Evolutionary conservation across 2,797 vertebrate species (phyloP).

Genomic region (Tinamus major): DNA sequence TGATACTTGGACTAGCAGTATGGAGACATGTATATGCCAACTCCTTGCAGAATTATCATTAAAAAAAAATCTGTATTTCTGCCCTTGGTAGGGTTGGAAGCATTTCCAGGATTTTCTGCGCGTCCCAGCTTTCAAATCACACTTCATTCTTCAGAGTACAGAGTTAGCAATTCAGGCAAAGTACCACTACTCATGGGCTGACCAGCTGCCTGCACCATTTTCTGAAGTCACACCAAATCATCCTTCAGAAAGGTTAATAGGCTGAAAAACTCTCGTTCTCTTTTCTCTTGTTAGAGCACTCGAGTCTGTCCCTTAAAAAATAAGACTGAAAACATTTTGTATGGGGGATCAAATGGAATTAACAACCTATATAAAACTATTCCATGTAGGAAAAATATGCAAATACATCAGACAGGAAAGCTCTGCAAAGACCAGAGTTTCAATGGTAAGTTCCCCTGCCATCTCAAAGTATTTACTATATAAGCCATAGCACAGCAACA

Average conservation of each 20-base stretch:
- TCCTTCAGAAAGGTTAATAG: conserved; percentile 49
- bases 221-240: conserved; percentile 50
- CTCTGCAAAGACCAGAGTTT: background rate
- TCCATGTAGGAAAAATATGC: conserved; percentile 23
- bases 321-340: conserved; percentile 13
- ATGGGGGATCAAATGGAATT: background rate
- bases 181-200: conserved; percentile 40
- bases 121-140: background rate
- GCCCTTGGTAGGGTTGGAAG: background rate
- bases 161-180: conserved; percentile 13
- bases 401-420: conserved; percentile 51
- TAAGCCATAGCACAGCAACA: background rate
- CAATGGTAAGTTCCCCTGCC: background rate
- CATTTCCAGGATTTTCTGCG: conserved; percentile 14
- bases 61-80: background rate
- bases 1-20: background rate
- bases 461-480: background rate
- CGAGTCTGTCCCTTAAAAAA: conserved; percentile 43
- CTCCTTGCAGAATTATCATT: background rate
- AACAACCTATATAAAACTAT: conserved; percentile 38
- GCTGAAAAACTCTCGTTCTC: conserved; percentile 54
- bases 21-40: background rate
- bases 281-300: conserved; percentile 47
- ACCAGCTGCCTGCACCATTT: conserved; percentile 26
- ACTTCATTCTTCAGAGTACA: background rate